Evolutionary conservation across 2,113 vertebrate genomes (phyloP).

Genomic region (Maccullochella peelii): DNA sequence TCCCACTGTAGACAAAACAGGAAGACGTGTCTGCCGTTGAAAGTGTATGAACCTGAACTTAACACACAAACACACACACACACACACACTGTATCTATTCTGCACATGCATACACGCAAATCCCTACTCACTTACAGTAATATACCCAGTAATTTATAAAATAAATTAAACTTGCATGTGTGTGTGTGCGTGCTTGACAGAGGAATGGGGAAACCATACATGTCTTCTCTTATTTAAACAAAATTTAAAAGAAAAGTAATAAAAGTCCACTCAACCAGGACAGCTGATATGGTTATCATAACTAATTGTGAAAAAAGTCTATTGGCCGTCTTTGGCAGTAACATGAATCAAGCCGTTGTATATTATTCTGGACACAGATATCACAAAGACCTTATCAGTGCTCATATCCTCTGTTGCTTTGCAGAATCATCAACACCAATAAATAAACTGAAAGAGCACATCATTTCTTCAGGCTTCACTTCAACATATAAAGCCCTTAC

Average conservation of each 20-base stretch:
- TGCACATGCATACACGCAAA: background rate
- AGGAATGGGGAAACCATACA: background rate
- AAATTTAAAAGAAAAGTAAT: slow-evolving; percentile 37
- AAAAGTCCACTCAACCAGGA: slow-evolving; percentile 16
- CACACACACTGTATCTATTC: background rate
- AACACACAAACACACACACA: slow-evolving; percentile 6
- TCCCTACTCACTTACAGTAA: background rate
- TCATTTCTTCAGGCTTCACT: slow-evolving; percentile 42
- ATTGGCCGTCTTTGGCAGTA: slow-evolving; percentile 57
- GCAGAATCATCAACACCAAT: slow-evolving; percentile 65
- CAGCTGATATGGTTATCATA: slow-evolving; percentile 35
- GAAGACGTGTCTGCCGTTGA: slow-evolving; percentile 55
- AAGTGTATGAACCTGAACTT: slow-evolving; percentile 19
- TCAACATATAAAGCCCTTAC: slow-evolving; percentile 43
- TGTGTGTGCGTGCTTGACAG: background rate
- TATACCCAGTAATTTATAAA: background rate
- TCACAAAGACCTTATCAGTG: slow-evolving; percentile 58
- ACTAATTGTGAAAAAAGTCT: slow-evolving; percentile 22
- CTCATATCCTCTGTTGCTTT: slow-evolving; percentile 61
- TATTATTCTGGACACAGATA: slow-evolving; percentile 73
- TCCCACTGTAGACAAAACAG: slow-evolving; percentile 61
- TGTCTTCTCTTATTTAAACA: slow-evolving; percentile 3
- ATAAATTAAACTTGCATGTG: slow-evolving; percentile 15
- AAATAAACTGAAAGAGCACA: slow-evolving; percentile 64
- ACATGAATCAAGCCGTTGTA: slow-evolving; percentile 66